phyloP scores from a whole-genome alignment of 2,113 vertebrate genomes.

The Albula goreensis region DNA sequence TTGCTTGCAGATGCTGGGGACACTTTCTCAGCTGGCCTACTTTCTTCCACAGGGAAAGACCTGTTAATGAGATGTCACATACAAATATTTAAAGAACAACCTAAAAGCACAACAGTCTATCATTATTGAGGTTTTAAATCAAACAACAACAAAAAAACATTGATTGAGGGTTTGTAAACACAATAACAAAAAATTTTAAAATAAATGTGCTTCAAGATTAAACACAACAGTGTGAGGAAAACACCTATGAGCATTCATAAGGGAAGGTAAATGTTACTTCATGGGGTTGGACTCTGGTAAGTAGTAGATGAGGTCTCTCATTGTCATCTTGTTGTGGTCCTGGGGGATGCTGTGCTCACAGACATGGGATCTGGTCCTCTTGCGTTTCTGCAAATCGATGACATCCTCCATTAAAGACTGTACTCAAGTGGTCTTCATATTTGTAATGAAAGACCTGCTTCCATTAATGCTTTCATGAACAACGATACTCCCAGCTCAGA shows the following conservation, averaged over 20 bases:
- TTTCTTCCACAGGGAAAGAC: constrained; percentile 73
- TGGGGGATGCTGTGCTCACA: constrained; percentile 67
- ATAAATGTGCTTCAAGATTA: no score
- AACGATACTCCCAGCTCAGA: neutral
- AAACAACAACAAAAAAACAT: neutral
- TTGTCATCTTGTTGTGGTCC: constrained; percentile 95
- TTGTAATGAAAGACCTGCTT: neutral
- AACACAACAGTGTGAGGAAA: neutral
- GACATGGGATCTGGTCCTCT: constrained; percentile 62
- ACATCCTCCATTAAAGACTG: neutral
- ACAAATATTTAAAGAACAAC: neutral
- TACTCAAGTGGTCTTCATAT: neutral
- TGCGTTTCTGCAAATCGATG: constrained; percentile 63
- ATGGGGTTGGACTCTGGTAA: constrained; percentile 89
- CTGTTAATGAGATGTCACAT: constrained; percentile 53
- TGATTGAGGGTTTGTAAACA: neutral
- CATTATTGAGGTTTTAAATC: neutral
- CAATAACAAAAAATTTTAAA: neutral
- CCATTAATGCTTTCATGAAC: neutral
- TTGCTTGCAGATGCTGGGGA: constrained; percentile 61
- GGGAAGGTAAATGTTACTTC: constrained; percentile 69
- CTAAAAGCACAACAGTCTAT: neutral
- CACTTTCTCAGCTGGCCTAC: constrained; percentile 69
- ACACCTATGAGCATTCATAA: neutral
- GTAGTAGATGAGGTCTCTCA: constrained; percentile 95